Evolutionary conservation across 2,113 vertebrate species (phyloP), one percentile per base, ranked within the genome.

Genomic region (Prolemur simus): DNA sequence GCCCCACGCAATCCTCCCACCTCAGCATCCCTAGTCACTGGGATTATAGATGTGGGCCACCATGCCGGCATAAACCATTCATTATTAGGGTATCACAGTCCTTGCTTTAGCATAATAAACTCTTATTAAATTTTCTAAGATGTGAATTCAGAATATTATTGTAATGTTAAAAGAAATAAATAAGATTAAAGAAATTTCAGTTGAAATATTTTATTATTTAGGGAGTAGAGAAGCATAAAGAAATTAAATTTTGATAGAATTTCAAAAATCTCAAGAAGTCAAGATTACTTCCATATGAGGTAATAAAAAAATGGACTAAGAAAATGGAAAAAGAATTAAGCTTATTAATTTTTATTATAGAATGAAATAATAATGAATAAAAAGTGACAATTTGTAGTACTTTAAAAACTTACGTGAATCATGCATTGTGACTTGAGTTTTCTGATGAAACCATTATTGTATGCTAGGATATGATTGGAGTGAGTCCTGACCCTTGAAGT

Each of bases 291-390:
- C 4, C 4, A 45, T 63, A 89, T 91, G 45, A 81, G 27, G 29
- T 45, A 52, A 86, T 32, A 29, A 27, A 83, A 95, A 12, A 54
- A 76, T 66, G 4, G 18, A 39, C 21, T 94, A 58, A 83, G 10
- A 49, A 58, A 94, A 87, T 27, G 2, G 3, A 39, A 47, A 68
- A 85, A 74, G 52, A 1, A 60, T 32, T 42, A 8, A 71, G 27
- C 6, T 81, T 27, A 88, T 81, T 89, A 94, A 47, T 15, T 91
- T 93, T 34, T 0, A 23, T 71, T 66, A 3, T 54, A 87, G 23
- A 96, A 85, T 87, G 14, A 80, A 80, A 54, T 87, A 95, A 91
- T 92, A 60, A 87, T 73, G 5, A 4, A 64, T 47, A 94, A 54
- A 21, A 54, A 77, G 27, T 74, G 3, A 82, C 60, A 5, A 73